Conservation (phyloP, 2,797 vertebrate species). For the Mastacembelus armatus region DNA sequence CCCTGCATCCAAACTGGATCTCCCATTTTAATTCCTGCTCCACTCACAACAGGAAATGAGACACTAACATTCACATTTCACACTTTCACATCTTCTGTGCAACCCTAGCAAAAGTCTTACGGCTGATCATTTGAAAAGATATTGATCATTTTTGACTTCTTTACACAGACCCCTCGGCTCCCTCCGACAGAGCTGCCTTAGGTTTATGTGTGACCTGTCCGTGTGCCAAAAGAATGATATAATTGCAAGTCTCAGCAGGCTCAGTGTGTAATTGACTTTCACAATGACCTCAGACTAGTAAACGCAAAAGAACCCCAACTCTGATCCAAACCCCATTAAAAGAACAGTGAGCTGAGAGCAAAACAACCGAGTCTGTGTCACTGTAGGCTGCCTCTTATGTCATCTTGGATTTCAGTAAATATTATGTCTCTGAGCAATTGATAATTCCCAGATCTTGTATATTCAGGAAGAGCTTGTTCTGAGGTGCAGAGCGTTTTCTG, state of each 20-base stretch:
- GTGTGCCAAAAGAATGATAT: slow-evolving; percentile 55
- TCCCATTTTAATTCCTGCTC: neutral
- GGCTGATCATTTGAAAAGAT: neutral
- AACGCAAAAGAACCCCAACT: slow-evolving; percentile 19
- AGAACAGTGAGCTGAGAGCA: slow-evolving; percentile 38
- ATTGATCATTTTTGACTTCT: neutral
- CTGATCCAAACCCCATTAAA: slow-evolving; percentile 49
- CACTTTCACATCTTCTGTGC: neutral
- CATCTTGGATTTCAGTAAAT: slow-evolving; percentile 67
- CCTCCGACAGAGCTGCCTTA: slow-evolving; percentile 15
- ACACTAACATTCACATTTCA: slow-evolving; percentile 23
- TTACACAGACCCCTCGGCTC: neutral
- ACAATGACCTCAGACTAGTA: slow-evolving; percentile 60
- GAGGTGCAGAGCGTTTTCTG: slow-evolving; percentile 15
- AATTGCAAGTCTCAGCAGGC: slow-evolving; percentile 37
- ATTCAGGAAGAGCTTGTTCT: slow-evolving; percentile 35
- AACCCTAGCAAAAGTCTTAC: slow-evolving; percentile 5
- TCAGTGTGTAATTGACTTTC: slow-evolving; percentile 48
- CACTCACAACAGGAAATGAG: neutral
- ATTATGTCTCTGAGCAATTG: slow-evolving; percentile 68
- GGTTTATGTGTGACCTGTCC: slow-evolving; percentile 17
- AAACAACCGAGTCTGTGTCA: slow-evolving; percentile 47
- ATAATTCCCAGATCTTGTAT: slow-evolving; percentile 49
- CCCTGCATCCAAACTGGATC: neutral
- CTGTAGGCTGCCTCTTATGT: slow-evolving; percentile 49